These are phyloP conservation scores for Petromus typicus DNA, from an alignment of 2,113 vertebrate species.

Conservation along the genomic window DNA sequence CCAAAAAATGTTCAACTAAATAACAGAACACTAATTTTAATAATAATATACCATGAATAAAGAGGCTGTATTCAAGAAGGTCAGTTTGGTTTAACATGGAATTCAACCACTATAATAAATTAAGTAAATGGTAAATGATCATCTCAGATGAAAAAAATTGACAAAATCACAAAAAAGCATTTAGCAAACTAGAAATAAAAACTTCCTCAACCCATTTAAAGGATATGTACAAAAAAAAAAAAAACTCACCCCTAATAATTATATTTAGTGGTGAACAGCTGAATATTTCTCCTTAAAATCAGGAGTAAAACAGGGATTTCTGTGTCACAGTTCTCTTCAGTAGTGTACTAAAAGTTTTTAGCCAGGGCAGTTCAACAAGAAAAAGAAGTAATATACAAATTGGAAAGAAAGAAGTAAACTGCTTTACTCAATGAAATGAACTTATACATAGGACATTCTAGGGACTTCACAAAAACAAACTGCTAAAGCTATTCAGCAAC, in stretches of 20 bases:
- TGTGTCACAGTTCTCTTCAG: neutral
- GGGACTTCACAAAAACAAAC: neutral
- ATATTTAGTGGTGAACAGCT: neutral
- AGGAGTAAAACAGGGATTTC: neutral
- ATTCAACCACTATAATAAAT: neutral
- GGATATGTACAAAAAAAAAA: neutral
- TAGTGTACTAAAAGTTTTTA: neutral
- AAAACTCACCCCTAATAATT: neutral
- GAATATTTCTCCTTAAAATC: neutral
- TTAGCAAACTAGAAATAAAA: neutral
- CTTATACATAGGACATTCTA: neutral
- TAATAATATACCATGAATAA: neutral
- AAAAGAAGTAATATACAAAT: neutral
- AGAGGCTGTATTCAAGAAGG: slow-evolving; percentile 3
- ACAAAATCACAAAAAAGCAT: neutral
- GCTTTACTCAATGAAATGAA: neutral
- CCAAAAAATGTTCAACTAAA: neutral
- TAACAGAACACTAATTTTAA: neutral
- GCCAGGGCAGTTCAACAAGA: neutral
- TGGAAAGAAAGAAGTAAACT: slow-evolving; percentile 41
- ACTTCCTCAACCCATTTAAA: neutral
- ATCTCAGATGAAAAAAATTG: neutral
- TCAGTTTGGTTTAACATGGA: slow-evolving; percentile 17
- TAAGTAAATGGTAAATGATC: neutral
- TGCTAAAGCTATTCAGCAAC: neutral